Base-by-base conservation (phyloP, 2,113 vertebrate genomes). In the Turdus rufiventris region DNA sequence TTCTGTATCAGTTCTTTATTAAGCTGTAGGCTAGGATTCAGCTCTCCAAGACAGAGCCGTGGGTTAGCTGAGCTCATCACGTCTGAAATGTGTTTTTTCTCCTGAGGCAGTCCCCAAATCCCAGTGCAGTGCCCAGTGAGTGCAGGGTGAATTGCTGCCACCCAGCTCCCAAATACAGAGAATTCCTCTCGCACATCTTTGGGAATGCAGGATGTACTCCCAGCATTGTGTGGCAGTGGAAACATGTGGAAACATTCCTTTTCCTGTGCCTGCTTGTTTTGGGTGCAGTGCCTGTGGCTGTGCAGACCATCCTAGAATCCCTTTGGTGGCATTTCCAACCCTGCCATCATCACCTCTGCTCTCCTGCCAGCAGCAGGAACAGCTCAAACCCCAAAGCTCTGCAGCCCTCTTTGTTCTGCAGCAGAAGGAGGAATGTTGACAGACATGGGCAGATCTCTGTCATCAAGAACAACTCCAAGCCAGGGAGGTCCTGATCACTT, bases 121-220 rank as follows among this genome's bases (percentile, higher is more conserved):
- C 54, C 51, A 56, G 3, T 10, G 28, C 24, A 2, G 14, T 38
- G 56, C 31, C 40, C 29, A 42, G 60, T 2, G 6, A 40, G 25
- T 7, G 0, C 2, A 2, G 65, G n/a, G 36, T 54, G 51, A 45
- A 23, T 40, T 36, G 47, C 93, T 47, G 25, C 60, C 79, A 11
- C 36, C 19, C 57, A 67, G 66, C 38, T 76, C 25, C 54, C 34
- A 24, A 3, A 18, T 6, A 7, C 14, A 24, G 45, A 33, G 43
- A 23, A 0, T 29, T 83, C 40, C 36, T 34, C 1, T 2, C 63
- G 58, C 11, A 2, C 9, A 1, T 14, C 38, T 58, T 10, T 60
- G 53, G 43, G 43, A 70, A 51, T 33, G 33, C 29, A 36, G 56
- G 43, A 25, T 48, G 2, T 72, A 12, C 51, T 88, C 53, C 66